Conservation (phyloP, 2,113 vertebrate species). For the Melanocharis versteri region DNA sequence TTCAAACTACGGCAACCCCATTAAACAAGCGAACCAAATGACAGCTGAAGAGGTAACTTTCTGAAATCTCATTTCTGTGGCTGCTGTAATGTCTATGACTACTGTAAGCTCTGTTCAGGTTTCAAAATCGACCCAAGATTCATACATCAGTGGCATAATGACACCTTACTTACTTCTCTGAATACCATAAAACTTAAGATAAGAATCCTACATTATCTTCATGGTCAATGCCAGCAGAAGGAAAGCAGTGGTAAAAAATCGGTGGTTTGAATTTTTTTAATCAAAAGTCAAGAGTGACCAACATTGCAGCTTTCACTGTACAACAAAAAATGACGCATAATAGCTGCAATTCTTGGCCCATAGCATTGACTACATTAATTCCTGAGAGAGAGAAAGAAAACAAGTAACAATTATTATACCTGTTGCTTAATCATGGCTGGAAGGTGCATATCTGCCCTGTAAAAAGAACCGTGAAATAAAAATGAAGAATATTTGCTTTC, state of each 20-base stretch:
- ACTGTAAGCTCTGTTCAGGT: not conserved
- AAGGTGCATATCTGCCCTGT: not conserved
- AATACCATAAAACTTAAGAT: not conserved
- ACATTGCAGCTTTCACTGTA: not conserved
- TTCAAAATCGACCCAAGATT: not conserved
- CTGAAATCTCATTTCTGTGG: not conserved
- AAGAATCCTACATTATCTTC: not conserved
- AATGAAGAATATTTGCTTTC: not conserved
- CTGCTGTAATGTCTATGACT: not conserved
- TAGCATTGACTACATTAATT: not conserved
- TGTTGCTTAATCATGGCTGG: not conserved
- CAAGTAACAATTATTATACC: not conserved
- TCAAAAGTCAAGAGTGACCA: not conserved
- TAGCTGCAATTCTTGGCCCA: not conserved
- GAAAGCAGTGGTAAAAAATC: not conserved
- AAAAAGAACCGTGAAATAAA: not conserved
- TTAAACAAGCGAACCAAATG: not conserved
- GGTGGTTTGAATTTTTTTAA: not conserved
- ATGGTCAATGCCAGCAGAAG: not conserved
- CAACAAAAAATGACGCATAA: not conserved
- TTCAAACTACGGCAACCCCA: not conserved
- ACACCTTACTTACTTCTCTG: not conserved
- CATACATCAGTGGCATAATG: not conserved
- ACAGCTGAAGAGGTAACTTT: not conserved
- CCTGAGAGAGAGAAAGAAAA: not conserved